Conservation (phyloP, 2,888 invertebrate species). For the Willowsia nigromaculata region DNA sequence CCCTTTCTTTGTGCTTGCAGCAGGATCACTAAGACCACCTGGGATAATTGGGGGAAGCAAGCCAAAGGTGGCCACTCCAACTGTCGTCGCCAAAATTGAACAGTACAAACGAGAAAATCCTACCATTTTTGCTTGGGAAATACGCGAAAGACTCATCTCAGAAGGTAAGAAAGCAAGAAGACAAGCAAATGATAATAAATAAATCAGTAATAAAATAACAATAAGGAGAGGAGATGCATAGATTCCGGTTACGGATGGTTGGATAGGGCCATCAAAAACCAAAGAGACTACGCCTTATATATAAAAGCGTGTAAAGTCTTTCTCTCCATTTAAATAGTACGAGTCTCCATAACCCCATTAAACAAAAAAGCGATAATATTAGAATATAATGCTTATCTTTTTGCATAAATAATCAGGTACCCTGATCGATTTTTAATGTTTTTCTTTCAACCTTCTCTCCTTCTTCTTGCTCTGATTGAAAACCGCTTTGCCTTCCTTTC, state of each 20-base stretch:
- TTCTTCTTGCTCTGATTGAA: neutral
- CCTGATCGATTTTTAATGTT: slow-evolving; percentile 70
- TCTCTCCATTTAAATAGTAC: neutral
- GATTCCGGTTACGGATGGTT: neutral
- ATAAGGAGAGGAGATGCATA: neutral
- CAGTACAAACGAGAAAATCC: slow-evolving; percentile 99
- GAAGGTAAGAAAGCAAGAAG: slow-evolving; percentile 87
- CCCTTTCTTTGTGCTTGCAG: slow-evolving; percentile 44
- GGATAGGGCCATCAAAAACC: no score
- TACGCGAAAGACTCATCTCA: slow-evolving; percentile 95
- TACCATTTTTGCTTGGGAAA: slow-evolving; percentile 99
- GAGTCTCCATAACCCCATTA: neutral
- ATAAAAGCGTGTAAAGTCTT: slow-evolving; percentile 58
- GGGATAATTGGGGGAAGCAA: slow-evolving; percentile 97
- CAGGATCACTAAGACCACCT: slow-evolving; percentile 93
- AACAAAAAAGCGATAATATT: neutral
- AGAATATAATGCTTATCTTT: neutral
- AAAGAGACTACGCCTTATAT: no score
- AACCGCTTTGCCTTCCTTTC: neutral
- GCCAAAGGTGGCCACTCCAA: slow-evolving; percentile 98
- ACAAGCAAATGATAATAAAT: neutral
- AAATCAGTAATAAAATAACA: neutral
- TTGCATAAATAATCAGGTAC: slow-evolving; percentile 33
- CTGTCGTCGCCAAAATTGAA: slow-evolving; percentile 98
- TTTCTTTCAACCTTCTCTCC: slow-evolving; percentile 18